phyloP scores from a whole-genome alignment of 2,113 vertebrate species.

The Anas platyrhynchos region DNA sequence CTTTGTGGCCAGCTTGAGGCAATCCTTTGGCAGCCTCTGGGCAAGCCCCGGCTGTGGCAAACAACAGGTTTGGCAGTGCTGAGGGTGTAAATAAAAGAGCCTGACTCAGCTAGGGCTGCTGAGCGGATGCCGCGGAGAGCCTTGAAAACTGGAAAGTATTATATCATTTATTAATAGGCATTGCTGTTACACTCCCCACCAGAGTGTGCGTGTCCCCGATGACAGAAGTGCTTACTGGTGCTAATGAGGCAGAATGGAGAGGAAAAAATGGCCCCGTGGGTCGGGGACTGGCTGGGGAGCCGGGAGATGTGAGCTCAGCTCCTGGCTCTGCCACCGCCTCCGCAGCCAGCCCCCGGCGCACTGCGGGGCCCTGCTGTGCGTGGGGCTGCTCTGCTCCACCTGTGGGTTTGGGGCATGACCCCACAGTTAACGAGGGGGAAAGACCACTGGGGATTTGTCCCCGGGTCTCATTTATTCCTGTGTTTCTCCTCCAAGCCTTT shows the following conservation, averaged over 20 bases:
- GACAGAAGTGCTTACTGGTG: slow-evolving; percentile 71
- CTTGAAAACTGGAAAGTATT: slow-evolving; percentile 72
- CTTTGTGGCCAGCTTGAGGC: neutral
- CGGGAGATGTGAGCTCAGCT: slow-evolving; percentile 70
- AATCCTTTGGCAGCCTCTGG: neutral
- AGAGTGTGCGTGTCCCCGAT: slow-evolving; percentile 66
- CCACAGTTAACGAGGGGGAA: fast-evolving
- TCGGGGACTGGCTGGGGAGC: slow-evolving; percentile 57
- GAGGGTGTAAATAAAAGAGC: slow-evolving; percentile 60
- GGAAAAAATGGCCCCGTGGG: slow-evolving; percentile 69
- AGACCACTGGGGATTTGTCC: neutral
- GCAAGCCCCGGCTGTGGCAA: slow-evolving; percentile 24
- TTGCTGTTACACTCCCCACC: slow-evolving; percentile 67
- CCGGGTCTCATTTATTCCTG: fast-evolving
- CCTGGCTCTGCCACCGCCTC: slow-evolving; percentile 18
- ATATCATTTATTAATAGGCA: slow-evolving; percentile 71
- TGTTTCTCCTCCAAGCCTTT: fast-evolving
- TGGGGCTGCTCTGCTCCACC: neutral
- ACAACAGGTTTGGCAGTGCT: slow-evolving; percentile 52
- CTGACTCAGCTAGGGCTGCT: slow-evolving; percentile 63
- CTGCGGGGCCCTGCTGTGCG: neutral
- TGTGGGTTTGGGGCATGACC: fast-evolving
- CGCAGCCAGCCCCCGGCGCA: fast-evolving
- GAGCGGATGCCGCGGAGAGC: slow-evolving; percentile 21
- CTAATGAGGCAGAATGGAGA: slow-evolving; percentile 71